These are phyloP conservation scores for Muntiacus muntjak DNA, from an alignment of 2,113 vertebrate genomes.

Conservation along the genomic window DNA sequence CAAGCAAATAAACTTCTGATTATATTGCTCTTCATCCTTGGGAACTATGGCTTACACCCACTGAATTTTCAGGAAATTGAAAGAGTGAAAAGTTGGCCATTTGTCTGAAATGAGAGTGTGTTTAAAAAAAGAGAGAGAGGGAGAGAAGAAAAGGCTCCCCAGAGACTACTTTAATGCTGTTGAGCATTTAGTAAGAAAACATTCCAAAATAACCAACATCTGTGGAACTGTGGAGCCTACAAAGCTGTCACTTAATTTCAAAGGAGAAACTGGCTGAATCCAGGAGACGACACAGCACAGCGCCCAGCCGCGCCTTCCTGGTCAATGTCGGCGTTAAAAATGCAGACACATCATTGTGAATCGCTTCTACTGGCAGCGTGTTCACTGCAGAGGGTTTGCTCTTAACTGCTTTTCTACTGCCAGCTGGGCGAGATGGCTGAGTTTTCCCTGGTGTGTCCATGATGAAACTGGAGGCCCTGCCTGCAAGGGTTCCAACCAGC, in stretches of 20 bases:
- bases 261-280: background rate
- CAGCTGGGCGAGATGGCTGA: background rate
- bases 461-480: background rate
- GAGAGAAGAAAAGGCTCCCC: background rate
- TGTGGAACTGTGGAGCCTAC: background rate
- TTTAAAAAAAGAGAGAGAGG: background rate
- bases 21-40: background rate
- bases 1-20: background rate
- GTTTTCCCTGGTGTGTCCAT: conserved; percentile 1
- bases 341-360: background rate
- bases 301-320: background rate
- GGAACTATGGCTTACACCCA: background rate
- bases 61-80: conserved; percentile 1
- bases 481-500: conserved; percentile 24
- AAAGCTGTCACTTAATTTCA: background rate
- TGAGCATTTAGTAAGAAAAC: conserved; percentile 24
- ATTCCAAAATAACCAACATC: background rate
- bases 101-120: background rate
- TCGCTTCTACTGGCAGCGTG: background rate
- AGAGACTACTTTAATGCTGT: background rate
- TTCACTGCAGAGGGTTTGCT: background rate
- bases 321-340: background rate
- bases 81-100: background rate
- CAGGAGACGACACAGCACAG: accelerated
- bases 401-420: conserved; percentile 31